Base-by-base conservation (phyloP, 2,113 vertebrate species). In the Ailuropoda melanoleuca region DNA sequence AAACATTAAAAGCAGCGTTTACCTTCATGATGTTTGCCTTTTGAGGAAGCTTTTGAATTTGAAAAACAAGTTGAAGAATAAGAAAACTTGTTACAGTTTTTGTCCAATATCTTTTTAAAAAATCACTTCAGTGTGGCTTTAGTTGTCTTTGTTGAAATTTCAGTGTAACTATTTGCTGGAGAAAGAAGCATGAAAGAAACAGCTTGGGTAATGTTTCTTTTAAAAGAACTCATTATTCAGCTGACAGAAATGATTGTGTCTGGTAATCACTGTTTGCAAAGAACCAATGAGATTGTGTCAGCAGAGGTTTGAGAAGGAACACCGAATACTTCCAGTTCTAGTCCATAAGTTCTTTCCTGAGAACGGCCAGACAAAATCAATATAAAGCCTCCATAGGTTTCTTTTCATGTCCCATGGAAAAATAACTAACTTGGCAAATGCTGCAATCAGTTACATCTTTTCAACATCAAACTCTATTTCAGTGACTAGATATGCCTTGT, bases 201-300 rank as follows among this genome's bases (percentile, higher is more conserved):
- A 87, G 48, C 55, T 86, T 68, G 46, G 48, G 75, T 60, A 70
- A 50, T 60, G 23, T 75, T 74, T 96, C 58, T 89, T 96, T 94
- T 24, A 70, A 92, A 92, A 75, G 17, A 93, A 90, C 48, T 78
- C 64, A 37, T 56, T 34, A 82, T 81, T 62, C 93, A 78, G n/a
- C 39, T 88, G 93, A 85, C 95, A 96, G 86, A 88, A 90, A 75
- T 66, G 56, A 70, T 39, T 90, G 80, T 90, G 68, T 83, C 68
- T 95, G 53, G 56, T 80, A 94, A 91, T 97, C 93, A 90, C 74
- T 70, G 55, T 97, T 95, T 97, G 26, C 29, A 64, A 53, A 87
- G 86, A 90, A 50, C 46, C 34, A 93, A 94, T 37, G 70, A 77
- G 84, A 82, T n/a, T 48, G 48, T 97, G 97, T 93, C 88, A 94